Conservation (phyloP, 2,888 invertebrate species). For the Acronicta aceris region DNA sequence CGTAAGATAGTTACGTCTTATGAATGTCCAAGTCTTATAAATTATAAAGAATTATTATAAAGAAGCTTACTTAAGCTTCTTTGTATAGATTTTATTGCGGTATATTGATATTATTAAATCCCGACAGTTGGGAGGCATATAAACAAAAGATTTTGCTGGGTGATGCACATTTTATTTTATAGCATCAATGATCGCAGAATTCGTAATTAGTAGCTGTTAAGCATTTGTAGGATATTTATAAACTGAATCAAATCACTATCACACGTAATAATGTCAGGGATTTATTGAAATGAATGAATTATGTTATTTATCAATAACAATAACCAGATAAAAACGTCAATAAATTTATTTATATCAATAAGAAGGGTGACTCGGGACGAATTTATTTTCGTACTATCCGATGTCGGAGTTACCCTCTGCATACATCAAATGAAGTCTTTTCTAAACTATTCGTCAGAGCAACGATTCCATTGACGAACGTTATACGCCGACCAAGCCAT, state of each 20-base stretch:
- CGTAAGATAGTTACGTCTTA: no score
- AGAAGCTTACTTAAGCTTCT: no score
- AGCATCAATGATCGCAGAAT: no score
- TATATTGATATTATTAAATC: no score
- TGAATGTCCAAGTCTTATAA: no score
- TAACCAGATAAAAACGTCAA: slow-evolving; percentile 69
- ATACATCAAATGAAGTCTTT: slow-evolving; percentile 86
- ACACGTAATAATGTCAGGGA: slow-evolving; percentile 18
- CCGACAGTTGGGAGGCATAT: no score
- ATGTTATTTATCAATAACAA: slow-evolving; percentile 72
- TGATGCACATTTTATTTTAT: no score
- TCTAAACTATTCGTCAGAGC: slow-evolving; percentile 84
- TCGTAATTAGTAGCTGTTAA: no score
- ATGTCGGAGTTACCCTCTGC: slow-evolving; percentile 79
- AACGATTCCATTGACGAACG: slow-evolving; percentile 80
- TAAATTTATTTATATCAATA: slow-evolving; percentile 73
- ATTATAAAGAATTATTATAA: no score
- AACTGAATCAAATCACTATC: slow-evolving; percentile 40
- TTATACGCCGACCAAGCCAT: slow-evolving; percentile 53
- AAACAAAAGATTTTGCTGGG: no score
- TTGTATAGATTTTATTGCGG: no score
- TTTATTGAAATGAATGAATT: slow-evolving; percentile 54
- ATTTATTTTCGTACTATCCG: slow-evolving; percentile 68
- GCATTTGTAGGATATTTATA: slow-evolving; percentile 21
- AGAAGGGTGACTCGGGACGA: slow-evolving; percentile 64